phyloP scores from a whole-genome alignment of 2,888 invertebrate species.

The Limnephilus lunatus region DNA sequence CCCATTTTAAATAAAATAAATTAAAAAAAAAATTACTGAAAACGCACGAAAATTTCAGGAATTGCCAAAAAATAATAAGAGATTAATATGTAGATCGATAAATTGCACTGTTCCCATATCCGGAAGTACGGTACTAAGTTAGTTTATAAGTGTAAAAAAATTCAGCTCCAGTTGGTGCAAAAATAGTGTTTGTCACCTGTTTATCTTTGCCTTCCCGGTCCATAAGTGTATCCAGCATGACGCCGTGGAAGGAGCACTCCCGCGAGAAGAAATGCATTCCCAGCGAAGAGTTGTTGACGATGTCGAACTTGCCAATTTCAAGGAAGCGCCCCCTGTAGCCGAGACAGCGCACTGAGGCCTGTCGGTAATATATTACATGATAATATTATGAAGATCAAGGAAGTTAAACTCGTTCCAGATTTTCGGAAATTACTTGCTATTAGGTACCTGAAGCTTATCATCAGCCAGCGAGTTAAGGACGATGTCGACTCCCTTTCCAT shows the following conservation, averaged over 20 bases:
- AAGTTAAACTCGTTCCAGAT: too few species aligned
- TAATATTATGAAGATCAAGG: not conserved
- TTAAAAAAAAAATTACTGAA: too few species aligned
- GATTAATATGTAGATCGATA: too few species aligned
- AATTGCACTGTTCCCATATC: too few species aligned
- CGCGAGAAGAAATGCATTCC: conserved; percentile 84
- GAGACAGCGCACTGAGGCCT: conserved; percentile 77
- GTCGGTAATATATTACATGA: not conserved
- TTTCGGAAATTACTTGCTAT: too few species aligned
- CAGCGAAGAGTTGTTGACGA: conserved; percentile 81
- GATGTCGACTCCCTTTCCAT: conserved; percentile 92
- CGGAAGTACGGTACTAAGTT: not conserved
- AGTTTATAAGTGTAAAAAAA: not conserved
- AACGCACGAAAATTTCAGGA: too few species aligned
- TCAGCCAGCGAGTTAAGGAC: conserved; percentile 95
- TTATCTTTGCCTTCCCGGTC: conserved; percentile 72
- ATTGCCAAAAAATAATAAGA: too few species aligned
- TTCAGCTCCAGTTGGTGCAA: too few species aligned
- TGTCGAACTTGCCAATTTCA: conserved; percentile 88
- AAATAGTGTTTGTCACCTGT: conserved; percentile 69
- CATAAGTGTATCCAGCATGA: conserved; percentile 77
- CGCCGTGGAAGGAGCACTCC: conserved; percentile 78
- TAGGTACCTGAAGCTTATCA: conserved; percentile 86
- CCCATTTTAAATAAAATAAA: too few species aligned
- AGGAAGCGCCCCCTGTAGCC: conserved; percentile 82